phyloP scores from a whole-genome alignment of 2,888 invertebrate species.

The Drosophila tripunctata region DNA sequence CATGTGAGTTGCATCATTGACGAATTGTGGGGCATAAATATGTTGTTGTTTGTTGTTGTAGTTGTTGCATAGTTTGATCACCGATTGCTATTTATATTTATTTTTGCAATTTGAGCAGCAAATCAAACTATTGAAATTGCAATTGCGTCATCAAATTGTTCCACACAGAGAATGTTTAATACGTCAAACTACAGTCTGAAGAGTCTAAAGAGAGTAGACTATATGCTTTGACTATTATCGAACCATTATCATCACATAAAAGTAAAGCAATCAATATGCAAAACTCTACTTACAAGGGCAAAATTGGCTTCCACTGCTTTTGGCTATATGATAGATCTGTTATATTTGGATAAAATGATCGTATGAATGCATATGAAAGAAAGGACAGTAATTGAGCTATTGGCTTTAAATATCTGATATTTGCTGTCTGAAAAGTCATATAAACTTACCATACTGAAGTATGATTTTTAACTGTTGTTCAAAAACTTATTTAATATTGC shows the following conservation, averaged over 20 bases:
- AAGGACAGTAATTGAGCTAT: no score
- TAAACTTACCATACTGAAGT: no score
- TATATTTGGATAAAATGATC: no score
- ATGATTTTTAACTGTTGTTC: no score
- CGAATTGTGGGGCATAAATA: constrained; percentile 34
- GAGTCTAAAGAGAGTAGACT: constrained; percentile 2
- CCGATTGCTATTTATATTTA: neutral
- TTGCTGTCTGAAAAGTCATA: no score
- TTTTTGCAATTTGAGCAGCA: neutral
- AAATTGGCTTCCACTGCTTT: no score
- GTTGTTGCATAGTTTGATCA: constrained; percentile 1
- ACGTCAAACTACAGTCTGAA: no score
- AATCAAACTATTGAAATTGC: constrained; percentile 52
- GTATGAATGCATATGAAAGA: no score
- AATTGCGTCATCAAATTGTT: constrained; percentile 21
- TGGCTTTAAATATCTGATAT: no score
- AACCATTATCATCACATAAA: neutral
- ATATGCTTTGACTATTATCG: constrained; percentile 16
- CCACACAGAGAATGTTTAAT: constrained; percentile 8
- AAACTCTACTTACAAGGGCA: no score
- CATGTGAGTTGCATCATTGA: constrained; percentile 37
- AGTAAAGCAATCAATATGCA: neutral
- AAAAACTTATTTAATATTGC: no score
- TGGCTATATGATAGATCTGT: no score
- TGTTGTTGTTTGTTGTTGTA: constrained; percentile 26